Percentiles rank a stretch among this genome's conserved stretches.
These are phyloP conservation scores for Aulostomus chinensis DNA, from an alignment of 2,797 vertebrate species.

Conservation along the genomic window DNA sequence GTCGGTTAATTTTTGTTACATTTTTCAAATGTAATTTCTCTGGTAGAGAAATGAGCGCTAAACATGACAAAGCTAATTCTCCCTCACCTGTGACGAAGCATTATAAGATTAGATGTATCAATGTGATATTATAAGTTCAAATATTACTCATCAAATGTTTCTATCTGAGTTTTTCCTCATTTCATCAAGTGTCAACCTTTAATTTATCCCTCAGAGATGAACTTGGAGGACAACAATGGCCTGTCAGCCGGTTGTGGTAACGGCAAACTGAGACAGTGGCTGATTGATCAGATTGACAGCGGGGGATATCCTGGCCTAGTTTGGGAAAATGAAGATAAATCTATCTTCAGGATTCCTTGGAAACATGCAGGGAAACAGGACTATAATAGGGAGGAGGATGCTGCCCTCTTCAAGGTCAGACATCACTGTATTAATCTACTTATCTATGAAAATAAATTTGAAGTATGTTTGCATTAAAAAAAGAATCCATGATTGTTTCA, in stretches of 20 bases:
- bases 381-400: constrained; percentile 98
- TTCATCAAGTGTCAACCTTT: no score
- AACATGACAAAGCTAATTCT: no score
- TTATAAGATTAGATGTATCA: no score
- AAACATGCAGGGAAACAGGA: constrained; percentile 98
- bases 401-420: constrained; percentile 95
- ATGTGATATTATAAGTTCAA: no score
- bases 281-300: constrained; percentile 98
- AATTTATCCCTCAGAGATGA: constrained; percentile 72
- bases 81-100: no score
- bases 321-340: constrained; percentile 96
- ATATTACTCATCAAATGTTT: not conserved
- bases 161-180: no score
- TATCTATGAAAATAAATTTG: no score
- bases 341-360: constrained; percentile 97
- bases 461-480: no score
- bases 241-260: constrained; percentile 93
- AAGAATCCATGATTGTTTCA: constrained; percentile 64
- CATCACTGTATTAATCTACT: no score
- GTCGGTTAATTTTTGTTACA: no score
- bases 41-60: no score
- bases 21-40: no score
- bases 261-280: constrained; percentile 97
- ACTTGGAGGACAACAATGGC: constrained; percentile 84
- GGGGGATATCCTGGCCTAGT: constrained; percentile 90